A percentile compares a stretch with the other conserved stretches of the same genome.
Evolutionary conservation across 2,797 vertebrate genomes (phyloP).

Genomic region (Phalloptychus januarius): DNA sequence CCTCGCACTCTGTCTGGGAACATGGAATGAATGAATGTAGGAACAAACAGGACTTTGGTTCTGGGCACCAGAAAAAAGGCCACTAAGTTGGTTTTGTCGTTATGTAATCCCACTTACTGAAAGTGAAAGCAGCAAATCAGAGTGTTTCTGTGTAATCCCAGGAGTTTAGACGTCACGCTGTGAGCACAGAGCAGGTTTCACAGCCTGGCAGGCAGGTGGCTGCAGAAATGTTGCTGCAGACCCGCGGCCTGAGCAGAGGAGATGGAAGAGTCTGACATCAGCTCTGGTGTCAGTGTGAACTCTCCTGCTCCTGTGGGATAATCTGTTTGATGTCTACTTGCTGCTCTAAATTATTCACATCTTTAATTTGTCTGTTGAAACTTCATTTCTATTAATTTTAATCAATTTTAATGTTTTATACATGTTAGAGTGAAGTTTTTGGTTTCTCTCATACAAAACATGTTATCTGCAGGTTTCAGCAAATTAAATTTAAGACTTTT

Average conservation of each 20-base stretch:
- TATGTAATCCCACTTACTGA: conserved; percentile 75
- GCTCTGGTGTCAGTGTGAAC: neutral
- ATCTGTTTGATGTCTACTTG: neutral
- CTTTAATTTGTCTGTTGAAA: neutral
- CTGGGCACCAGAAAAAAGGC: neutral
- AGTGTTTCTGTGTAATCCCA: conserved; percentile 68
- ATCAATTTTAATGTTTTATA: neutral
- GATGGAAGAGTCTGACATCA: neutral
- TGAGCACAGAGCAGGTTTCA: neutral
- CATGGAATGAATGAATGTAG: neutral
- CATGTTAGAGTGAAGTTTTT: neutral
- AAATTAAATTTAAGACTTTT: no score
- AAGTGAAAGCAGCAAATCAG: conserved; percentile 67
- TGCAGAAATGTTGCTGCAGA: neutral
- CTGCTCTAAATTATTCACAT: neutral
- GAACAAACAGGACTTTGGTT: conserved; percentile 3
- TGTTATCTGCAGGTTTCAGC: no score
- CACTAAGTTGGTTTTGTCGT: conserved; percentile 43
- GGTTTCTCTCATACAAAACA: neutral
- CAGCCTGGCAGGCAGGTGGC: neutral
- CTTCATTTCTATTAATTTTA: neutral
- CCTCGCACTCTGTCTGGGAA: neutral
- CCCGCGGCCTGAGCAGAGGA: neutral
- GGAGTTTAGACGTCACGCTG: conserved; percentile 7
- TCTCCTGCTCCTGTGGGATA: neutral